Evolutionary conservation across 2,113 vertebrate genomes (phyloP).

Genomic region (Atrichornis clamosus): DNA sequence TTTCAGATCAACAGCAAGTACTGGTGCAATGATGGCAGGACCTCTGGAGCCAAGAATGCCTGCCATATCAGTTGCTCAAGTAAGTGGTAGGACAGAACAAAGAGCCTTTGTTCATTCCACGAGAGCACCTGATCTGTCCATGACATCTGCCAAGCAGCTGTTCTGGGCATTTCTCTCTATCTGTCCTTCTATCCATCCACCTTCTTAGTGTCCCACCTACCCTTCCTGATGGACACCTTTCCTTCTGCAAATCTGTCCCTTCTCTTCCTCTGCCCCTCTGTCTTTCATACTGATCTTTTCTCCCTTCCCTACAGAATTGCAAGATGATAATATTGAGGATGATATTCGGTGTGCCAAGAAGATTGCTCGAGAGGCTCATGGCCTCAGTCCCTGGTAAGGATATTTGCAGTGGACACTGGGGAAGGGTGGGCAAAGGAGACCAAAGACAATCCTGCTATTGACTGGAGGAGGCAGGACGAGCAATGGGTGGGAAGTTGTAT

Average conservation of each 20-base stretch:
- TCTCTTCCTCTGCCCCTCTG: background rate
- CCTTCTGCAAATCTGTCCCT: background rate
- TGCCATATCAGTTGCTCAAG: background rate
- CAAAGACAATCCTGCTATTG: background rate
- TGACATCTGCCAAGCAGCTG: background rate
- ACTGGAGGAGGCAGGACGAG: background rate
- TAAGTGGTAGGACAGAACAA: background rate
- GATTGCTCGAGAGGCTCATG: background rate
- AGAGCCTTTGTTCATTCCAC: background rate
- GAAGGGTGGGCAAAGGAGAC: background rate
- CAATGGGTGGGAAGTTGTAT: background rate
- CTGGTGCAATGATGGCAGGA: background rate
- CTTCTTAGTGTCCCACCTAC: background rate
- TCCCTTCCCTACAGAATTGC: background rate
- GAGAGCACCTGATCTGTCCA: background rate
- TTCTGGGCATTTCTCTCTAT: fast-evolving
- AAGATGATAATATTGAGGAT: background rate
- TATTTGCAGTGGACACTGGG: background rate
- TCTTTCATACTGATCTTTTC: background rate
- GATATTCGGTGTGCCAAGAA: background rate
- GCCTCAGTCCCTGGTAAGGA: background rate
- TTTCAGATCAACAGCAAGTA: constrained; percentile 35
- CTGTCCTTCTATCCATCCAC: background rate
- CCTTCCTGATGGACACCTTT: background rate
- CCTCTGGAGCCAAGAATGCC: background rate